Conservation (phyloP, 2,797 vertebrate genomes). For the Hylomyscus alleni region DNA sequence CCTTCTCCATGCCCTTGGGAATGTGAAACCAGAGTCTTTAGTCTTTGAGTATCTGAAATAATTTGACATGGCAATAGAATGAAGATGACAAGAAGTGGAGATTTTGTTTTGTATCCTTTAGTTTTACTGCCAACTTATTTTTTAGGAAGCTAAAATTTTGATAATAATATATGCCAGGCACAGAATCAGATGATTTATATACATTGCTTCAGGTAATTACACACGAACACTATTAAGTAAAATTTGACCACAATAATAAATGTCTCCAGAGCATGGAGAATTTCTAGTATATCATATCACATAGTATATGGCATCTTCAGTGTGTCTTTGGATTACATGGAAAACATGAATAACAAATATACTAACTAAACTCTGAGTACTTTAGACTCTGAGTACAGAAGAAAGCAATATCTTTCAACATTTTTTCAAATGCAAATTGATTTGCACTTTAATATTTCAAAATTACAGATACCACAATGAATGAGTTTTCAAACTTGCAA, state of each 20-base stretch:
- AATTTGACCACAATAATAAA: neutral
- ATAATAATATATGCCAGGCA: neutral
- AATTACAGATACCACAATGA: neutral
- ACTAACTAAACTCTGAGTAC: rapidly evolving
- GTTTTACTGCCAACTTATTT: neutral
- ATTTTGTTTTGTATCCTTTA: neutral
- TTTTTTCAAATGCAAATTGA: neutral
- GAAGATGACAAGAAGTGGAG: neutral
- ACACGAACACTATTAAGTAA: neutral
- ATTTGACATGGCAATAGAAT: neutral
- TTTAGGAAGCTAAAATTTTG: neutral
- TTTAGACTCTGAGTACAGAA: neutral
- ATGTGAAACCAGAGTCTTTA: neutral
- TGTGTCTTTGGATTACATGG: rapidly evolving
- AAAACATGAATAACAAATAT: rapidly evolving
- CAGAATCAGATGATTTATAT: neutral
- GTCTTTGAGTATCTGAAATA: neutral
- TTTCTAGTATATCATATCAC: neutral
- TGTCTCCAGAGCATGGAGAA: neutral
- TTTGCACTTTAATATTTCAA: neutral
- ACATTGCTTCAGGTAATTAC: neutral
- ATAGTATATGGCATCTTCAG: neutral
- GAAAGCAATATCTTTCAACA: neutral
- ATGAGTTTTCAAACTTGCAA: neutral
- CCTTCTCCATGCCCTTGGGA: neutral